Conservation (phyloP, 2,888 invertebrate genomes). For the Homarus gammarus region DNA sequence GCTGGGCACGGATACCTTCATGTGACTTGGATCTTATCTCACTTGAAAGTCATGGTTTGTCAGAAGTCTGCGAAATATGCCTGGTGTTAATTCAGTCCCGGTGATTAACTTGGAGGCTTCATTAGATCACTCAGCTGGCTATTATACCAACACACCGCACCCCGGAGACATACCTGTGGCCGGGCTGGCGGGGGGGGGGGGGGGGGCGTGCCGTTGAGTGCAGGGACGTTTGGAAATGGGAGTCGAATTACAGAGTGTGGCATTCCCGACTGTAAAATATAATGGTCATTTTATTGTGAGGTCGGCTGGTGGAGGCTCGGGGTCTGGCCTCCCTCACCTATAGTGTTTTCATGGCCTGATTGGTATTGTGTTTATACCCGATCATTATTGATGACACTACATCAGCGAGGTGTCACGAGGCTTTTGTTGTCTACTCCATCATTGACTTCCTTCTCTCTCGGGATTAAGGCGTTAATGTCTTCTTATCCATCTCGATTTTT, state of each 20-base stretch:
- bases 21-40: slow-evolving; percentile 42
- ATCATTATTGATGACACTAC: too few species aligned
- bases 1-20: slow-evolving; percentile 28
- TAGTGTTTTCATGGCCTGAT: too few species aligned
- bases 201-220: background rate
- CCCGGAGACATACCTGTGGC: too few species aligned
- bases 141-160: background rate
- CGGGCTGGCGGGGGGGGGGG: background rate
- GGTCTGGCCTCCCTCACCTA: too few species aligned
- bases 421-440: too few species aligned
- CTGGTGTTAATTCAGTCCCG: background rate
- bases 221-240: slow-evolving; percentile 35
- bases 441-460: too few species aligned
- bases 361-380: too few species aligned
- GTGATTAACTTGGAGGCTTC: slow-evolving; percentile 10
- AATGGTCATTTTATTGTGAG: too few species aligned
- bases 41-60: slow-evolving; percentile 11
- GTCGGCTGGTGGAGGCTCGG: too few species aligned
- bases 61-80: slow-evolving; percentile 34
- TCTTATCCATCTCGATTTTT: too few species aligned
- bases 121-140: slow-evolving; percentile 23
- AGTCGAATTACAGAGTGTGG: slow-evolving; percentile 28
- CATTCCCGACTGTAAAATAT: background rate
- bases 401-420: too few species aligned
- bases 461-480: too few species aligned